Conservation (phyloP, 2,797 vertebrate species). For the Clarias fuscus region DNA sequence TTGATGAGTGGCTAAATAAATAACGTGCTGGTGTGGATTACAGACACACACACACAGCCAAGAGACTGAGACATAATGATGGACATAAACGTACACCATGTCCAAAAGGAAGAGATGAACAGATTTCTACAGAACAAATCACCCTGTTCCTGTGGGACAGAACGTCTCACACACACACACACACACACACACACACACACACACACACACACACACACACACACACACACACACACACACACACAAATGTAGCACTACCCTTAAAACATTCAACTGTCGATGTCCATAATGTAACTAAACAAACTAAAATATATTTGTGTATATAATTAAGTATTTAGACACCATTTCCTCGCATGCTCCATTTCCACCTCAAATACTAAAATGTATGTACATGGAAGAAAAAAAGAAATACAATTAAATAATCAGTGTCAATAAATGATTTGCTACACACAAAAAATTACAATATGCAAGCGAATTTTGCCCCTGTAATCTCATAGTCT, state of each 20-base stretch:
- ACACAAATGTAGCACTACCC: neutral
- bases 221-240: neutral
- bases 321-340: neutral
- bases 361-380: neutral
- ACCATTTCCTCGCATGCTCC: neutral
- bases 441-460: too few relatives aligned
- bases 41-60: conserved; percentile 1
- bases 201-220: neutral
- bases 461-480: too few relatives aligned
- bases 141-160: neutral
- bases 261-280: neutral
- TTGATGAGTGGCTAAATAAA: conserved; percentile 30
- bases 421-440: too few relatives aligned
- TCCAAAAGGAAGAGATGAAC: neutral
- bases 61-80: neutral
- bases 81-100: neutral
- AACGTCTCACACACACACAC: neutral
- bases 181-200: neutral
- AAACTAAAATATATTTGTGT: neutral
- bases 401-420: too few relatives aligned
- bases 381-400: too few relatives aligned
- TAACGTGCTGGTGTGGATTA: conserved; percentile 1
- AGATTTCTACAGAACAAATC: neutral
- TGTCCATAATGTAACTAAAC: too few relatives aligned
- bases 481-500: too few relatives aligned